Base-by-base conservation (phyloP, 2,113 vertebrate species). In the Serinus canaria region DNA sequence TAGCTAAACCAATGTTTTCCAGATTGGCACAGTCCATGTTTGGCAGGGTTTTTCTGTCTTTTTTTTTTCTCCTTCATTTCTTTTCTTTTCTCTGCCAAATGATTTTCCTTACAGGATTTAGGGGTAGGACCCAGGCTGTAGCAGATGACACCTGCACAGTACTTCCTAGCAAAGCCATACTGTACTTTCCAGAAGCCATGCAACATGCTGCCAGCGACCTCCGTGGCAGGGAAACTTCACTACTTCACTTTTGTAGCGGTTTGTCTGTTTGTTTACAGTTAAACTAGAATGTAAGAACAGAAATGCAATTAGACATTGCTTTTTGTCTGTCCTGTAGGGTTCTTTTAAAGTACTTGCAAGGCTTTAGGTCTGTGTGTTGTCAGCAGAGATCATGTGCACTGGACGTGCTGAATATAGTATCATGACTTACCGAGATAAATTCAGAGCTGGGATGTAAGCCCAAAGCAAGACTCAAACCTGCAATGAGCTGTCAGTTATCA, bases 131-230 rank as follows among this genome's bases (percentile, higher is more conserved):
- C 30, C 56, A 37, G 67, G 14, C 78, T 89, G 56, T 90, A 70
- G 90, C 15, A 6, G 56, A 66, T 95, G 97, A 96, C 97, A 98
- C 98, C 98, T 98, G 97, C 90, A 1, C 72, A 68, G 69, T 75
- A 33, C 84, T 97, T 91, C 47, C 22, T 62, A 83, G 84, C 62
- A 70, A 82, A 79, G 88, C 44, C 14, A 23, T 66, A 33, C 55
- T 60, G 10, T 66, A 84, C 90, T 93, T 96, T 96, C 62, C 33
- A 6, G 64, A 88, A 87, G 84, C 55, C 35, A 0, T 78, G 27
- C 33, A 16, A n/a, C 70, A 28, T 44, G 64, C 70, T 83, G 75
- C 79, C 67, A 68, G 43, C 11, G 25, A 92, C 43, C 35, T 87
- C 53, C 3, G 18, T 46, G 39, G 64, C 84, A 87, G 84, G 39